These are phyloP conservation scores for Daubentonia madagascariensis DNA, from an alignment of 2,113 vertebrate species.

Conservation along the genomic window DNA sequence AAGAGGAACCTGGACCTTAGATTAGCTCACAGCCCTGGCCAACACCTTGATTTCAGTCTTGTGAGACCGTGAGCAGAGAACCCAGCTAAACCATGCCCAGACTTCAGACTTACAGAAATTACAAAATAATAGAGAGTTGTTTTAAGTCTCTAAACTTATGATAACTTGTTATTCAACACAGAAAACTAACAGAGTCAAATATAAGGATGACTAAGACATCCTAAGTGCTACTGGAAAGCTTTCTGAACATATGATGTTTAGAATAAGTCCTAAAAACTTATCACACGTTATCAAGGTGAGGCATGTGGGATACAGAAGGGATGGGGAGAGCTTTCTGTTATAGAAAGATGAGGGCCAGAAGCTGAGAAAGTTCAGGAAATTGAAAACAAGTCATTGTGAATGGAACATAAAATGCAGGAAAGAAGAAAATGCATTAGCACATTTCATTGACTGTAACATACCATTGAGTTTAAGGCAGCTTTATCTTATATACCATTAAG, in stretches of 20 bases:
- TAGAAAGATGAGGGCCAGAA: background rate
- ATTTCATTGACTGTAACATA: background rate
- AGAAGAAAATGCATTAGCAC: background rate
- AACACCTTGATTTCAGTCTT: background rate
- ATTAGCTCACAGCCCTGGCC: background rate
- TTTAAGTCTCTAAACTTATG: background rate
- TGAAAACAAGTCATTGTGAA: background rate
- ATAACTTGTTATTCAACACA: background rate
- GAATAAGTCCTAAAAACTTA: background rate
- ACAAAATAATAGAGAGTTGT: background rate
- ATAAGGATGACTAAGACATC: background rate
- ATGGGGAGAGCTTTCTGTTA: background rate
- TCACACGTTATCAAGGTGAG: background rate
- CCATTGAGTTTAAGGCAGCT: background rate
- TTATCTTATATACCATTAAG: background rate
- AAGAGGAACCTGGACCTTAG: background rate
- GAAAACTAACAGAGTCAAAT: background rate
- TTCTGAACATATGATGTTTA: background rate
- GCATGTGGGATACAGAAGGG: fast-evolving
- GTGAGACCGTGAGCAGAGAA: background rate
- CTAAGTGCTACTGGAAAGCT: background rate
- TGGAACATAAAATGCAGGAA: background rate
- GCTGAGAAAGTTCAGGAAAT: background rate
- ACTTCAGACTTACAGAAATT: background rate
- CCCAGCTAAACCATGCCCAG: fast-evolving